These are phyloP conservation scores for Euleptes europaea DNA, from an alignment of 2,113 vertebrate species.

Conservation along the genomic window DNA sequence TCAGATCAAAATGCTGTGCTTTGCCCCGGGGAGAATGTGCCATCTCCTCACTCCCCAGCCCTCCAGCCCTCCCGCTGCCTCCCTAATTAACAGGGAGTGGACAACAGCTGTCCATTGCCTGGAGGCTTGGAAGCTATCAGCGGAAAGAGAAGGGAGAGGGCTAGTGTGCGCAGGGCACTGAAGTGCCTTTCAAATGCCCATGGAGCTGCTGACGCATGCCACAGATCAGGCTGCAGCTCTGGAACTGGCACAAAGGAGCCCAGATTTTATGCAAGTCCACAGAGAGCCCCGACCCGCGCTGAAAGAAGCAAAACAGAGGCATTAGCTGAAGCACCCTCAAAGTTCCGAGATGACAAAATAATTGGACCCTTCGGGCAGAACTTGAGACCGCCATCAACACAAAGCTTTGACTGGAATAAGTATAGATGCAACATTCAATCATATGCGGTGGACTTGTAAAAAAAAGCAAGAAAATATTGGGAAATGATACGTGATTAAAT, in stretches of 20 bases:
- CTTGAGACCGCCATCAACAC: too few relatives aligned
- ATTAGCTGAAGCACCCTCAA: background rate
- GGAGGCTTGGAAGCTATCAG: conserved; percentile 42
- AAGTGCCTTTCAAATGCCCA: background rate
- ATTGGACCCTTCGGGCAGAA: too few relatives aligned
- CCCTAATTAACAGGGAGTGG: conserved; percentile 59
- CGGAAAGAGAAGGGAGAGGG: background rate
- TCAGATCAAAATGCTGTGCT: conserved; percentile 33
- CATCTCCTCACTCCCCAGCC: conserved; percentile 2
- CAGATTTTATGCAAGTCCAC: too few relatives aligned
- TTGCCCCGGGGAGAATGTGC: conserved; percentile 2
- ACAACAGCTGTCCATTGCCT: conserved; percentile 46
- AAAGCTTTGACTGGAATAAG: too few relatives aligned
- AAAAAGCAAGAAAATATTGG: too few relatives aligned
- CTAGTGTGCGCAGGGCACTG: rapidly evolving
- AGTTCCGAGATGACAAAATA: too few relatives aligned
- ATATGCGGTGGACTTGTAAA: too few relatives aligned
- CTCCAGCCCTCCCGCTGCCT: conserved; percentile 49
- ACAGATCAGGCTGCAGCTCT: background rate
- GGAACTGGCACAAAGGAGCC: rapidly evolving
- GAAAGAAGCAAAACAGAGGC: background rate
- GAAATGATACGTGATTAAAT: too few relatives aligned
- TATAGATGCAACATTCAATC: too few relatives aligned
- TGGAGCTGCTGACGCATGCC: background rate
- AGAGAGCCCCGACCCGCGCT: background rate